These are phyloP conservation scores for Temnothorax ravouxi DNA, from an alignment of 2,888 invertebrate species.

Conservation along the genomic window DNA sequence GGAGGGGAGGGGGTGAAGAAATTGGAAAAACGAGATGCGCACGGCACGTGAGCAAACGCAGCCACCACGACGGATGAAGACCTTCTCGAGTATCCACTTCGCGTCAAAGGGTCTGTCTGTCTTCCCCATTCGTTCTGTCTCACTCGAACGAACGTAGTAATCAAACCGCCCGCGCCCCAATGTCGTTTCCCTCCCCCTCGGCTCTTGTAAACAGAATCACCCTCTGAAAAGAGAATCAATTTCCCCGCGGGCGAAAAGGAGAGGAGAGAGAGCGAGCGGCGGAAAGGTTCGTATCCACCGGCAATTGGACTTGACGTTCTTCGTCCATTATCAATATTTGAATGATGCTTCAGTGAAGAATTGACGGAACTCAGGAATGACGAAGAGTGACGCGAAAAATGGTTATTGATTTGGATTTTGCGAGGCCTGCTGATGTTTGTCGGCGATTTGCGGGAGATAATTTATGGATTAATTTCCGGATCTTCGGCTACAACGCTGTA, in stretches of 20 bases:
- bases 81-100: constrained; percentile 78
- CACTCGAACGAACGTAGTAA: constrained; percentile 66
- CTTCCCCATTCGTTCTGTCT: constrained; percentile 51
- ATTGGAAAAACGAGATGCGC: constrained; percentile 70
- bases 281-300: constrained; percentile 9
- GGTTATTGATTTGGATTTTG: constrained; percentile 35
- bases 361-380: constrained; percentile 10
- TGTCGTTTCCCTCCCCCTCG: constrained; percentile 22
- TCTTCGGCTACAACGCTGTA: not conserved
- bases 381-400: constrained; percentile 5
- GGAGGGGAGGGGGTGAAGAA: constrained; percentile 59
- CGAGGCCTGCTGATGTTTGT: not conserved
- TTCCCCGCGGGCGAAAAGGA: constrained; percentile 59
- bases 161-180: constrained; percentile 71
- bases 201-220: constrained; percentile 75
- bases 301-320: constrained; percentile 60
- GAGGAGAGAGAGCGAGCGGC: not conserved
- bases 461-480: constrained; percentile 28
- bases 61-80: constrained; percentile 56
- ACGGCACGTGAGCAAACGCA: constrained; percentile 67
- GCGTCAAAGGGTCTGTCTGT: constrained; percentile 70
- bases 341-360: constrained; percentile 31
- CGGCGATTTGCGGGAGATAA: constrained; percentile 1
- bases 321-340: constrained; percentile 51
- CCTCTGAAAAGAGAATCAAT: constrained; percentile 76